Evolutionary conservation across 2,113 vertebrate species (phyloP), one percentile per base, ranked within the genome.

Genomic region (Prunella fulvescens): DNA sequence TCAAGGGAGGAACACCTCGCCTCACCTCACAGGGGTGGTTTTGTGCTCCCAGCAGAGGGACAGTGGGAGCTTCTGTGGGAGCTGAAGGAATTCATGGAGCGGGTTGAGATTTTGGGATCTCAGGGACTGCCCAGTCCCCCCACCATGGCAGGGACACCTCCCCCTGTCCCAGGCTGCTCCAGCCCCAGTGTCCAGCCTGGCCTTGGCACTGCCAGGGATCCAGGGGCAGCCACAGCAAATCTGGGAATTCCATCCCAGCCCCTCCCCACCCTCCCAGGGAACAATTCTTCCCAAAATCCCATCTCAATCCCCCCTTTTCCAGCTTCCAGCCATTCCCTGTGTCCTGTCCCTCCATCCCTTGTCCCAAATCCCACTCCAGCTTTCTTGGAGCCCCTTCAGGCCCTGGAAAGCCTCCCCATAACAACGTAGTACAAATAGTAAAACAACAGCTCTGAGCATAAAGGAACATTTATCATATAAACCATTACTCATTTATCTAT

Each of bases 251-350:
- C 5, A 14, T 2, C 1, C 48, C 48, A 67, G 25, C 4, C 3
- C 14, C 37, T 66, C 0, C 5, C 15, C 33, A 10, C 14, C 23
- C 26, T 60, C 33, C 1, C 33, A 64, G 31, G 14, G n/a, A 35
- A 7, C 22, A 58, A 58, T 35, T 58, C 56, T 22, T 35, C n/a
- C 48, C 58, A 3, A 39, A 1, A 20, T 74, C 53, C 60, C 78
- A 20, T 18, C 13, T 3, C 10, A 7, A 7, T 2, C 8, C 1
- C 0, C 22, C 17, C 8, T 33, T 3, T 10, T 4, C 3, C 58
- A 72, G 1, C 3, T 6, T 3, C 4, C 7, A 66, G 3, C 61
- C 39, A 53, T 60, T 60, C 61, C 53, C 53, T 18, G 60, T 8
- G 33, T n/a, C 33, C 69, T 60, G 53, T 45, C 45, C 53, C 28